phyloP scores from a whole-genome alignment of 2,797 vertebrate species.

The Phaenicophaeus curvirostris region DNA sequence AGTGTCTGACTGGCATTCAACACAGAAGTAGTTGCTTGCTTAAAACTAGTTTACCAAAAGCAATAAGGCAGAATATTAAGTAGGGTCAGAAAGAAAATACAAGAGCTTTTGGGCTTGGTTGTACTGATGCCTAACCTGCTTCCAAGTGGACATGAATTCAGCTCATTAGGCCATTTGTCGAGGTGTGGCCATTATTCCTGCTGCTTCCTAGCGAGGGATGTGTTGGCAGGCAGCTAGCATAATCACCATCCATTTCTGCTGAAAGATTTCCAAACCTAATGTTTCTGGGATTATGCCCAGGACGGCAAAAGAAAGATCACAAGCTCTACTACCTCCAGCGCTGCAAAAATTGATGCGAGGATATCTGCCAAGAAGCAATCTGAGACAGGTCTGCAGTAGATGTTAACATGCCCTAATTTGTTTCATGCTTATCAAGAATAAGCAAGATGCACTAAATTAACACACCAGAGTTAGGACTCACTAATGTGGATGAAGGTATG shows the following conservation, averaged over 20 bases:
- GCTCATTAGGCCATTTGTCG: slow-evolving; percentile 29
- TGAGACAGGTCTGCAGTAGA: neutral
- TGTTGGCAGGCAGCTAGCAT: neutral
- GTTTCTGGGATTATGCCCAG: neutral
- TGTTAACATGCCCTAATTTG: neutral
- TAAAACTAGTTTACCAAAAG: neutral
- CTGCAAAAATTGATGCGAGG: neutral
- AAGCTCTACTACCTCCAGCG: neutral
- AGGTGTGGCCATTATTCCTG: neutral
- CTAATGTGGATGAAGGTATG: no score
- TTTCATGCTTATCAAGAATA: slow-evolving; percentile 2
- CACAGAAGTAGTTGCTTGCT: neutral
- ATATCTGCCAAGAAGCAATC: neutral
- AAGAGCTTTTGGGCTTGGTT: slow-evolving; percentile 19
- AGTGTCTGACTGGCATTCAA: neutral
- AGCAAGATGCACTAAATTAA: neutral
- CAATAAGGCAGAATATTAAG: neutral
- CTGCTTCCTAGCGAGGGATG: neutral
- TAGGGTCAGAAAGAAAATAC: neutral
- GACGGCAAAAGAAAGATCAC: neutral
- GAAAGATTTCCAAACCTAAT: slow-evolving; percentile 17
- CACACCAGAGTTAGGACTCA: neutral
- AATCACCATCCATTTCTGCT: slow-evolving; percentile 40
- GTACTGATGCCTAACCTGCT: slow-evolving; percentile 28
- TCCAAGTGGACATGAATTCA: neutral